Conservation (phyloP, 2,797 vertebrate genomes). For the Malacoraja senta region DNA sequence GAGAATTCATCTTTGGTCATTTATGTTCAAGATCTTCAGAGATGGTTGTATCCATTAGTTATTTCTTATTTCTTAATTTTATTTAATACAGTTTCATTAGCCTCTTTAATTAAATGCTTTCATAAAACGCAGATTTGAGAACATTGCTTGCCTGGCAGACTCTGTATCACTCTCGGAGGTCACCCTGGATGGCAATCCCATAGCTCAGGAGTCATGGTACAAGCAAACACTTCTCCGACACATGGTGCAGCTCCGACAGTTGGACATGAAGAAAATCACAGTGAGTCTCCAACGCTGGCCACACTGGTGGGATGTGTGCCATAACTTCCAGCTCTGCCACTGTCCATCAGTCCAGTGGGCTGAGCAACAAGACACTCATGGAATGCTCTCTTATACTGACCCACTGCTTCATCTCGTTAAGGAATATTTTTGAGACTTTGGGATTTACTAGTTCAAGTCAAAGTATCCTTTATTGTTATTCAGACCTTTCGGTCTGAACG, state of each 20-base stretch:
- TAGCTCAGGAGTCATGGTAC: constrained; percentile 99
- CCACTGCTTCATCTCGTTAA: not conserved
- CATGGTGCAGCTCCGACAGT: constrained; percentile 91
- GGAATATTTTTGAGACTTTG: not conserved
- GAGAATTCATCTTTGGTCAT: not conserved
- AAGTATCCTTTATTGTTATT: too few species aligned
- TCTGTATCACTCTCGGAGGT: constrained; percentile 82
- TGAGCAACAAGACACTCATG: too few species aligned
- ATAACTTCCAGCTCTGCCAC: not conserved
- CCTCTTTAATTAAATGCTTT: constrained; percentile 40
- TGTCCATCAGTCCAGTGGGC: not conserved
- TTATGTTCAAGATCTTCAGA: not conserved
- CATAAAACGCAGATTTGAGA: constrained; percentile 70
- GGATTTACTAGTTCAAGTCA: not conserved
- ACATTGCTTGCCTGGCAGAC: constrained; percentile 81
- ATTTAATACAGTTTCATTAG: not conserved
- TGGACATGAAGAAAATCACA: constrained; percentile 97
- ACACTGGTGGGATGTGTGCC: not conserved
- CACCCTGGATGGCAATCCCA: constrained; percentile 96
- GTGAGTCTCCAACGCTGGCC: constrained; percentile 58
- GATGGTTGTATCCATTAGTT: not conserved
- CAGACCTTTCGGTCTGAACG: too few species aligned
- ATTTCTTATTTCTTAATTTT: not conserved
- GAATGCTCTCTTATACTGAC: not conserved
- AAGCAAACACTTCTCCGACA: constrained; percentile 87